Evolutionary conservation across 2,888 invertebrate species (phyloP), one percentile per base, ranked within the genome.

Genomic region (Amorpha juglandis): DNA sequence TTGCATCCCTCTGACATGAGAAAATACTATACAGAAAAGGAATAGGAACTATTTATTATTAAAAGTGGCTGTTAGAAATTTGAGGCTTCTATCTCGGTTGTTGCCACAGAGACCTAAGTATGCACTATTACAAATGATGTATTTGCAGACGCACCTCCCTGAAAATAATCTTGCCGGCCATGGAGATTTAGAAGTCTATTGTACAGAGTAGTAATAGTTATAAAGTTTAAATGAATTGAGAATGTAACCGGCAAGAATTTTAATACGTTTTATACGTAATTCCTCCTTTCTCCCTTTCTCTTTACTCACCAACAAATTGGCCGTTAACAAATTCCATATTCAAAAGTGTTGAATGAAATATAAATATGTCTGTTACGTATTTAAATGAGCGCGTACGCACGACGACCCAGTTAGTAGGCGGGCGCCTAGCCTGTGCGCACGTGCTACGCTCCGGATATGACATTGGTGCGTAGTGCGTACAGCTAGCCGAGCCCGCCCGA

Each of bases 381-480:
- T 63, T 68, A 62, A 53, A 51, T 67, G 55, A 35, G 65, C 63
- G 47, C 45, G 47, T 48, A 52, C 38, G 62, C 65, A 62, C 65
- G 62, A 42, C 47, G 62, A 70, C 70, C 71, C 9, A 67, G 7
- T 62, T 70, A 68, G 42, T 63, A 33, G 51, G 67, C 65, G 67
- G 51, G 51, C 45, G 51, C 52, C n/a, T n/a, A n/a, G 47, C 51
- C 27, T 50, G 51, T 38, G 58, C 42, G 67, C 70, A 71, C 70
- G 69, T 74, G 69, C 63, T 63, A 51, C 51, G 51, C 51, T 67
- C 62, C 62, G 70, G 70, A 76, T 73, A 65, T 21, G 45, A 27
- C 62, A 64, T 69, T 70, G 67, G 64, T 69, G 58, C 51, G 38
- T 53, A 16, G 16, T 9, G 19, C 50, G 19, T 48, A 48, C 48